Evolutionary conservation across 2,888 invertebrate genomes (phyloP).

Genomic region (Agonum fuliginosum): DNA sequence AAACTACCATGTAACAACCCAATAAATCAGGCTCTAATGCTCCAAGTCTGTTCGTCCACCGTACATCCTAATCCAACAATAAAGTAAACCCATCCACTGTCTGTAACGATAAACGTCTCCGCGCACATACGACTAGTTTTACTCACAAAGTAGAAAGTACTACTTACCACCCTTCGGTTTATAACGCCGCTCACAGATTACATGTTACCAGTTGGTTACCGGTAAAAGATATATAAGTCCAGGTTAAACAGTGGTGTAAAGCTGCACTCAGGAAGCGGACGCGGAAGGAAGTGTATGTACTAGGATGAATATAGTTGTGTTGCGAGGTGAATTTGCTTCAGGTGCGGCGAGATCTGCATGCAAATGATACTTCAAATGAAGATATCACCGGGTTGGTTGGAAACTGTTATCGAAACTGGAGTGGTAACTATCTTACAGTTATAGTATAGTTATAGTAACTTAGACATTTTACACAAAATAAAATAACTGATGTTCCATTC

Average conservation of each 20-base stretch:
- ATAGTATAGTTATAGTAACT: no score
- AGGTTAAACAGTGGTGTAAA: slow-evolving; percentile 38
- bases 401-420: background rate
- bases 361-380: slow-evolving; percentile 1
- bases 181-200: slow-evolving; percentile 22
- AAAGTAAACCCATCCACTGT: no score
- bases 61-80: no score
- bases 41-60: no score
- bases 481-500: no score
- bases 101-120: background rate
- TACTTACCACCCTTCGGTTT: slow-evolving; percentile 10
- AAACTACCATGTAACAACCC: no score
- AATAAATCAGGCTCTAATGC: no score
- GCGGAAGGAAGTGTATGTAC: slow-evolving; percentile 45
- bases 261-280: slow-evolving; percentile 39
- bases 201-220: no score
- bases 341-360: background rate
- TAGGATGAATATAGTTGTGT: background rate
- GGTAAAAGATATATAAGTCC: slow-evolving; percentile 13
- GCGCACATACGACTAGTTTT: background rate
- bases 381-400: background rate
- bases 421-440: background rate
- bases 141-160: background rate
- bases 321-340: slow-evolving; percentile 11
- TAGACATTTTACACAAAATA: no score